Evolutionary conservation across 2,113 vertebrate genomes (phyloP), one percentile per base, ranked within the genome.

Genomic region (Spea bombifrons): DNA sequence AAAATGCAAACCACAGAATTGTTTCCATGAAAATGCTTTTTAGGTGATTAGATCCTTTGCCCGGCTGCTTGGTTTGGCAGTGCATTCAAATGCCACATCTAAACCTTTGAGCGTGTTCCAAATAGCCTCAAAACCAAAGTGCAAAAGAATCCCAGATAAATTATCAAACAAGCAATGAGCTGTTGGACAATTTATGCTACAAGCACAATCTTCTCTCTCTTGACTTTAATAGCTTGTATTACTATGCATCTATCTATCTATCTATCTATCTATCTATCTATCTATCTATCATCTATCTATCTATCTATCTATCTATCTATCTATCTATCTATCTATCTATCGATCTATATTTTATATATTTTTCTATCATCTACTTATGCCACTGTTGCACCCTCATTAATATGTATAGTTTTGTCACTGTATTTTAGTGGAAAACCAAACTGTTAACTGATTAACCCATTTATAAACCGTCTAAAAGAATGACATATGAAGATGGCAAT

Each of bases 121-220:
- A 59, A 57, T 68, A 69, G 68, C 75, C 75, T 76, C 75, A 69
- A 69, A 76, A 16, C 66, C 75, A 59, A 70, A 70, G 53, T 70
- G 66, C 66, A 63, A 10, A 49, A 7, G 43, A 30, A 63, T 77
- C 75, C 66, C 66, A 61, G 57, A 16, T 16, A 59, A 5, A n/a
- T 70, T 49, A 49, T 10, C 10, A 45, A 12, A 50, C 55, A 77
- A 68, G 68, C 66, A 70, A 50, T 44, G 16, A 59, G 15, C 12
- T 30, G 55, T 76, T 45, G 57, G 9, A 8, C 4, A 5, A 45
- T 30, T 7, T 59, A 59, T 59, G 12, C 55, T 5, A 13, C 15
- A 12, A 12, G 4, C 10, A 7, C 55, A 59, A 13, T 59, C 12
- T 1, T 59, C 4, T 13, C 10, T 59, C 15, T 59, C 9, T 12